Evolutionary conservation across 2,113 vertebrate genomes (phyloP), one percentile per base, ranked within the genome.

Genomic region (Hiodon alosoides): DNA sequence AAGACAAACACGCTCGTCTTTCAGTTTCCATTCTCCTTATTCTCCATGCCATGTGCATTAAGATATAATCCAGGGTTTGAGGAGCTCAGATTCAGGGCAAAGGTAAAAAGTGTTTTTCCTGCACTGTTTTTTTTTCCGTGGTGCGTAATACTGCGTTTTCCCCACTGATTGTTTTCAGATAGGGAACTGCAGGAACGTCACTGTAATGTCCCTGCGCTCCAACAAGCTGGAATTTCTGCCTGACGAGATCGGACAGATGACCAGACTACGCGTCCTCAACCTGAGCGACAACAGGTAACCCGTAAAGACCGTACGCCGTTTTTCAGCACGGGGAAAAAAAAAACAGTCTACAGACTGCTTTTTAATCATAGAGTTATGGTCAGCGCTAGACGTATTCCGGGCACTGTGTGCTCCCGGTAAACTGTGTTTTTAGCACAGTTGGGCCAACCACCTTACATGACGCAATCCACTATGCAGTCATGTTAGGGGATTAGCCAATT

Each of bases 191-290:
- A 97, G 93, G 86, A 98, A 98, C 0, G 94, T 98, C 70, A 99
- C 97, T 0, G 97, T 99, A 66, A 98, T 99, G 96, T 99, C 97
- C 31, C 90, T 99, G 67, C 95, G 97, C 61, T 98, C 96, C 58
- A 99, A 99, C 87, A 98, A 98, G 57, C 90, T 99, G 69, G 96
- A 99, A 87, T 96, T 97, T 76, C 95, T 99, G 57, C 97, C 97
- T 6, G 96, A 98, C 78, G 97, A 99, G 81, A 99, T 99, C 57
- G 97, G 97, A 78, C 97, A 99, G 86, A 99, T 99, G 97, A 96
- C 96, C 85, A 98, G 98, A 85, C 88, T 99, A 77, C 89, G 95
- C 79, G 97, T 99, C 76, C 89, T 99, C 77, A 99, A 98, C 84
- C 86, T 99, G 51, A 99, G 96, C 61, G 96, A 99, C 80, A 99